Base-by-base conservation (phyloP, 2,888 invertebrate species). In the Thecophora atra region DNA sequence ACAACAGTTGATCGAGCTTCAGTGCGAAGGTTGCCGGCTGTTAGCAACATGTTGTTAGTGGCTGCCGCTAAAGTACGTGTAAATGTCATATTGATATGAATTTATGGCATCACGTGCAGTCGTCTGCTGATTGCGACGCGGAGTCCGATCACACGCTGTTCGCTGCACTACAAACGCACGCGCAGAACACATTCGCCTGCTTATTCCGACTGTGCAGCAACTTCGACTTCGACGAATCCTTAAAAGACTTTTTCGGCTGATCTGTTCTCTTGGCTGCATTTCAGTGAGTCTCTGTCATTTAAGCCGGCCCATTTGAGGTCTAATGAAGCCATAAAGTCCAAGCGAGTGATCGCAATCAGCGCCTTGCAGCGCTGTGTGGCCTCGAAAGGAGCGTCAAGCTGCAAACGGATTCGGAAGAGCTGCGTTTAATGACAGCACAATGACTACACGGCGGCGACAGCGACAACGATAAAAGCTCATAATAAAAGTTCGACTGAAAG, bases 81-180 rank as follows among this genome's bases (percentile, higher is more conserved):
- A 84, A 82, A 82, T 82, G 84, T 83, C 84, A 83, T 83, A 83
- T 84, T 81, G 82, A 80, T 84, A 84, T 83, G 81, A 82, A 84
- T 83, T 83, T 84, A 83, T 84, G 84, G 81, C 84, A 82, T 81
- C 83, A 83, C 82, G 82, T 83, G 78, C 75, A 37, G 30, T 17
- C 24, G 68, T n/a, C 42, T 58, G 19, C 28, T 8, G 26, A 2
- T 24, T 24, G 56, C 74, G 75, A 71, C 78, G 74, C 73, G 74
- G 72, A 74, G n/a, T 71, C 54, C 30, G 28, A 42, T 74, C 66
- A 69, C 28, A 30, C 51, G 37, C 56, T 30, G 28, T 42, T 28
- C 24, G 56, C 24, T 21, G 8, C 58, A 8, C 28, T 47, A 62
- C 68, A 54, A 37, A 30, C 51, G 63, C 60, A 26, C 64, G 72